Conservation (phyloP, 2,797 vertebrate species). For the Neoniphon sammara region DNA sequence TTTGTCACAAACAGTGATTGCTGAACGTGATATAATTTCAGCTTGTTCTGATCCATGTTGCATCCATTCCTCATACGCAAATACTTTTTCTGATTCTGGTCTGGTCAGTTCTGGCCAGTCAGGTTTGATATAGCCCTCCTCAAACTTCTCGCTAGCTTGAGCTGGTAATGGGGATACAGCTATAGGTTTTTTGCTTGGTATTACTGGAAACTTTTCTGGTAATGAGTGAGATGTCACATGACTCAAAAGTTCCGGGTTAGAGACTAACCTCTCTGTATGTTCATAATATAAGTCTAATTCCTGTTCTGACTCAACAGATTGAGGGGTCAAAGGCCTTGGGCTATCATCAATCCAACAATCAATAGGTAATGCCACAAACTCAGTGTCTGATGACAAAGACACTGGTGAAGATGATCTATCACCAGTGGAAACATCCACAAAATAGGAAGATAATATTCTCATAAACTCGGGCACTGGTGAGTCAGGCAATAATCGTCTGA, state of each 20-base stretch:
- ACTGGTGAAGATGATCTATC: constrained; percentile 70
- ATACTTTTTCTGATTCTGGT: constrained; percentile 17
- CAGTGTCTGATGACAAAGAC: constrained; percentile 73
- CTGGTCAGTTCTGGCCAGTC: constrained; percentile 19
- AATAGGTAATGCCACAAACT: constrained; percentile 66
- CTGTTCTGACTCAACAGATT: constrained; percentile 65
- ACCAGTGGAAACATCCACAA: constrained; percentile 47
- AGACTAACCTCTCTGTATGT: constrained; percentile 2
- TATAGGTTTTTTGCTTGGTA: neutral
- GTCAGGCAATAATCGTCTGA: constrained; percentile 71
- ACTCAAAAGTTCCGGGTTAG: constrained; percentile 45
- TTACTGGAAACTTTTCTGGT: constrained; percentile 13
- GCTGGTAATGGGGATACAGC: neutral
- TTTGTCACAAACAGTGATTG: constrained; percentile 45
- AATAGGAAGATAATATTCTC: constrained; percentile 75
- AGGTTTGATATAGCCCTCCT: constrained; percentile 24
- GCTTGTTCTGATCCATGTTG: constrained; percentile 2
- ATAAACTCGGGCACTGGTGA: constrained; percentile 78
- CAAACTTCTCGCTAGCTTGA: constrained; percentile 23
- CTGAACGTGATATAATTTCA: constrained; percentile 23
- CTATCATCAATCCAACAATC: constrained; percentile 73
- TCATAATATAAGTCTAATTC: constrained; percentile 41
- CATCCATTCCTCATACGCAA: constrained; percentile 30
- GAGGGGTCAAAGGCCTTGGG: constrained; percentile 69
- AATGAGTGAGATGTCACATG: constrained; percentile 53